phyloP scores from a whole-genome alignment of 2,113 vertebrate species.

The Neotoma lepida region DNA sequence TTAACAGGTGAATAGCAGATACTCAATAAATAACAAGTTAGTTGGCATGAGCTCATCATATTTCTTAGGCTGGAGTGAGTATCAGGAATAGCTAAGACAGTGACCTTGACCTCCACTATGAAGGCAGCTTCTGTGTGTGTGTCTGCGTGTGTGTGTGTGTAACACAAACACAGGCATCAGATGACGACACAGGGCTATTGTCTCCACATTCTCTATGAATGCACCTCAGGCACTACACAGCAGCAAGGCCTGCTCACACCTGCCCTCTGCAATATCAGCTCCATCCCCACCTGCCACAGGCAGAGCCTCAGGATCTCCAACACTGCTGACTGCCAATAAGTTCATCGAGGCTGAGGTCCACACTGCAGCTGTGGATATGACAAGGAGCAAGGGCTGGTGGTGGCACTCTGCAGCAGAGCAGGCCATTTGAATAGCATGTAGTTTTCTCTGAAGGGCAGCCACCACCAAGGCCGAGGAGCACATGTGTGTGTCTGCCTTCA shows the following conservation, averaged over 20 bases:
- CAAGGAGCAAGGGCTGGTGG: accelerated
- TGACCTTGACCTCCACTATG: neutral
- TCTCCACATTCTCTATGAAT: neutral
- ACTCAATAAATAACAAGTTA: neutral
- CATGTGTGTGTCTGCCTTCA: neutral
- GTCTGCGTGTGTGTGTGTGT: neutral
- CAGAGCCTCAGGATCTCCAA: neutral
- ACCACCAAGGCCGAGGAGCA: neutral
- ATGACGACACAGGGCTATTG: accelerated
- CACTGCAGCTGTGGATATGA: accelerated
- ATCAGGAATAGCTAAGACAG: accelerated
- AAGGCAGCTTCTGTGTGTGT: accelerated
- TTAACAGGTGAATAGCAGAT: neutral
- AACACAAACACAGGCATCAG: accelerated
- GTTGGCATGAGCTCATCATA: neutral
- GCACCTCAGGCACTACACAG: too few species aligned
- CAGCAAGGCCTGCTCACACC: neutral
- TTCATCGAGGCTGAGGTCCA: accelerated
- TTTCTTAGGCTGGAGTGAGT: neutral
- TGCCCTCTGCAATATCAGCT: accelerated
- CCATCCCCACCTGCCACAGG: neutral
- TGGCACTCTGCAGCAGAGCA: neutral
- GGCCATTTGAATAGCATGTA: accelerated
- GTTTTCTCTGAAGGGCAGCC: neutral
- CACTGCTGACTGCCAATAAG: neutral